Conservation (phyloP, 2,797 vertebrate genomes). For the Gymnodraco acuticeps region DNA sequence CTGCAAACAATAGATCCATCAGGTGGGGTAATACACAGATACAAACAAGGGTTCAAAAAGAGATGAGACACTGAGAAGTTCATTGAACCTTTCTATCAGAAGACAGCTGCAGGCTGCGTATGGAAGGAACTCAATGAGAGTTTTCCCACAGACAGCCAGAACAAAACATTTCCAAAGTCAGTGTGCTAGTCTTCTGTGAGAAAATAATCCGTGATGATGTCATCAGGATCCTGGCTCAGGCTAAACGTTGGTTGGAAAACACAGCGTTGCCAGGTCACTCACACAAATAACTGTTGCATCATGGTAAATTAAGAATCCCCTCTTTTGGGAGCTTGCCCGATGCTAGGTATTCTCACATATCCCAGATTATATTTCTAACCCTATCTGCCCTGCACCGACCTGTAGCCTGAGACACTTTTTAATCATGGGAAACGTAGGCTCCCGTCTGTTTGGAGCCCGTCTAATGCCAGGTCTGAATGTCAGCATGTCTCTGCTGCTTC, state of each 20-base stretch:
- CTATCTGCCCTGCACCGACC: neutral
- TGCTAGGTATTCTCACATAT: neutral
- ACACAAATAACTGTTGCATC: neutral
- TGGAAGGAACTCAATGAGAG: neutral
- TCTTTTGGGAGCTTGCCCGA: neutral
- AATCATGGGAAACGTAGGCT: neutral
- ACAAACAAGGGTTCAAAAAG: neutral
- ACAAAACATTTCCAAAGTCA: neutral
- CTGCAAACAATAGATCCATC: constrained; percentile 20
- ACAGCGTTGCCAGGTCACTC: neutral
- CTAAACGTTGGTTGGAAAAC: neutral
- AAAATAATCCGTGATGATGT: constrained; percentile 8
- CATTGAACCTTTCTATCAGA: neutral
- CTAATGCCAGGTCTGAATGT: neutral
- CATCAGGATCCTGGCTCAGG: neutral
- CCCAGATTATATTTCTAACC: neutral
- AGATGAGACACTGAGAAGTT: neutral
- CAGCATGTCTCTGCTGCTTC: neutral
- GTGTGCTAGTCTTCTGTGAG: neutral
- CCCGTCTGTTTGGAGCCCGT: too few species aligned
- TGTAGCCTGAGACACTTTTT: neutral
- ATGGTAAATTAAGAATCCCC: neutral
- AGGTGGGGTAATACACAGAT: neutral
- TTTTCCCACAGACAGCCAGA: neutral
- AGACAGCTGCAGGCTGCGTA: neutral